phyloP scores from a whole-genome alignment of 37 sponge, comb jelly and placozoan genomes.

The Spongilla lacustris region DNA sequence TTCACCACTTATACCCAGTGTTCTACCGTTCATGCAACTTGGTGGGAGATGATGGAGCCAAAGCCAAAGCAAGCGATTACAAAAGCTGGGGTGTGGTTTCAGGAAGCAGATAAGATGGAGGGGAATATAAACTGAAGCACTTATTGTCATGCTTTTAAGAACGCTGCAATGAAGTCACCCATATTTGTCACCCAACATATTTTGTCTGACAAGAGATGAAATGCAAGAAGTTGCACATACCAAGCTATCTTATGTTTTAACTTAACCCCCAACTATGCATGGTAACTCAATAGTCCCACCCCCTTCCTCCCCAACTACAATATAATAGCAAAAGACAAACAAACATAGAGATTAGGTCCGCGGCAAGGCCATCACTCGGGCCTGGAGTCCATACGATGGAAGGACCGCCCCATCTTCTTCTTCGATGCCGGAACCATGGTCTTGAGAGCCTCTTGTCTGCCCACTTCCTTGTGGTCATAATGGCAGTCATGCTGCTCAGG shows the following conservation, averaged over 20 bases:
- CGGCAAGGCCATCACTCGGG: conserved; percentile 38
- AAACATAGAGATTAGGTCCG: conserved; percentile 1
- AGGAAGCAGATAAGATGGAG: background rate
- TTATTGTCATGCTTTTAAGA: too few species aligned
- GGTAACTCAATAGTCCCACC: too few species aligned
- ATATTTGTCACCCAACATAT: too few species aligned
- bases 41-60: conserved; percentile 33
- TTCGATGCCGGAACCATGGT: conserved; percentile 68
- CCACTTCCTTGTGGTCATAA: conserved; percentile 83
- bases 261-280: too few species aligned
- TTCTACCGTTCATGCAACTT: conserved; percentile 65
- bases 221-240: too few species aligned
- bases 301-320: too few species aligned
- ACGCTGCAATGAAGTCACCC: too few species aligned
- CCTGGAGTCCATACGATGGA: conserved; percentile 83
- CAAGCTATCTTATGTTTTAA: too few species aligned
- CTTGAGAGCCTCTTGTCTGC: conserved; percentile 67
- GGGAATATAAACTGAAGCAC: too few species aligned
- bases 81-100: conserved; percentile 34
- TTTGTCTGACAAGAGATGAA: too few species aligned
- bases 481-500: conserved; percentile 83
- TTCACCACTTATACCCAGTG: conserved; percentile 15
- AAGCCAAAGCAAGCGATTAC: conserved; percentile 55
- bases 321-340: background rate
- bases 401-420: conserved; percentile 80